Evolutionary conservation across 2,797 vertebrate genomes (phyloP).

Genomic region (Melanotaenia parkinsoni): DNA sequence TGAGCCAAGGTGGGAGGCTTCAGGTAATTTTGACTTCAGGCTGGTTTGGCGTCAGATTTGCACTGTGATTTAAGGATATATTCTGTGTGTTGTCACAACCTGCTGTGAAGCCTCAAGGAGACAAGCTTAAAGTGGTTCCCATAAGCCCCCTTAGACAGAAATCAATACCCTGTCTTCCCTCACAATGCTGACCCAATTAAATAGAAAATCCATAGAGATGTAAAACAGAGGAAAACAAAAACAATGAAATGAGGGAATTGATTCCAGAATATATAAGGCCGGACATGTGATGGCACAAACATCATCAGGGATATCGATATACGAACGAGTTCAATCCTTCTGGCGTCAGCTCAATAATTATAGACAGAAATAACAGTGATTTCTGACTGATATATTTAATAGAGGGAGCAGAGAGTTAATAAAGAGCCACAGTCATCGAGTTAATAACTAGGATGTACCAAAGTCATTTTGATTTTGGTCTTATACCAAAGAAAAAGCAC

Average conservation of each 20-base stretch:
- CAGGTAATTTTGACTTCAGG: constrained; percentile 51
- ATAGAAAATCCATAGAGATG: constrained; percentile 81
- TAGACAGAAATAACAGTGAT: constrained; percentile 50
- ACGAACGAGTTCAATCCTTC: constrained; percentile 53
- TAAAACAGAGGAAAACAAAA: constrained; percentile 78
- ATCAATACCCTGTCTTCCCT: constrained; percentile 80
- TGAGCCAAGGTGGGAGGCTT: constrained; percentile 49
- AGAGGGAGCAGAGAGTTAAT: neutral
- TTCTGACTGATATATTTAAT: constrained; percentile 35
- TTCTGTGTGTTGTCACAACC: constrained; percentile 68
- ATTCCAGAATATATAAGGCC: constrained; percentile 60
- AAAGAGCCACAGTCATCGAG: neutral
- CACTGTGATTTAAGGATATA: constrained; percentile 56
- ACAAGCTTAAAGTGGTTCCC: constrained; percentile 70
- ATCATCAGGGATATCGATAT: constrained; percentile 61
- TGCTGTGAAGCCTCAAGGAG: constrained; percentile 68
- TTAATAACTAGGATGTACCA: neutral
- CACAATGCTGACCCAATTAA: constrained; percentile 82
- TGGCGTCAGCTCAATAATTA: constrained; percentile 50
- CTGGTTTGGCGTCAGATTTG: constrained; percentile 62
- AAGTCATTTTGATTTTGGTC: neutral
- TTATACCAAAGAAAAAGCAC: constrained; percentile 5
- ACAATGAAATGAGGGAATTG: constrained; percentile 73
- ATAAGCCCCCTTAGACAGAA: constrained; percentile 76
- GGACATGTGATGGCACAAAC: constrained; percentile 61